phyloP scores from a whole-genome alignment of 1,140 invertebrate species.

The Drosophila ogumai region DNA sequence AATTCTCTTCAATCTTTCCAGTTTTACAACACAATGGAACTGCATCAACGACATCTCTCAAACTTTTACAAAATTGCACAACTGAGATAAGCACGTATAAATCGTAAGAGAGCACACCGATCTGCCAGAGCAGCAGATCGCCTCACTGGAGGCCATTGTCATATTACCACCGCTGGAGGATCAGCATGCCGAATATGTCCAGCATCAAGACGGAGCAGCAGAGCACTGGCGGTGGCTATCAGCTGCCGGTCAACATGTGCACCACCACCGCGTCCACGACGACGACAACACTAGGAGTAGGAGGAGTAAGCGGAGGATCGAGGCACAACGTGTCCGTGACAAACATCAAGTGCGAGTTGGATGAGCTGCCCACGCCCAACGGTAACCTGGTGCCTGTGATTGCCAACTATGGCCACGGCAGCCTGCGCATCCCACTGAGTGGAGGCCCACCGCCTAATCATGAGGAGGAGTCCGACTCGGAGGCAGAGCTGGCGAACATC shows the following conservation, averaged over 20 bases:
- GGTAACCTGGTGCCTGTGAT: conserved; percentile 79
- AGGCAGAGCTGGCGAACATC: conserved; percentile 80
- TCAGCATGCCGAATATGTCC: conserved; percentile 72
- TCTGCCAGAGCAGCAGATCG: not conserved
- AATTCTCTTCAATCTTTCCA: conserved; percentile 14
- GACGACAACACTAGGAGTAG: conserved; percentile 20
- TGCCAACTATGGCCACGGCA: conserved; percentile 68
- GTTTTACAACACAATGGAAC: conserved; percentile 77
- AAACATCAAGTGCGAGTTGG: conserved; percentile 83
- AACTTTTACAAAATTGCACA: conserved; percentile 82
- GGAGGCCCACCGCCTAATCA: conserved; percentile 16
- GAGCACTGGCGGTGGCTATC: conserved; percentile 53
- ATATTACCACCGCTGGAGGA: not conserved
- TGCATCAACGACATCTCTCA: conserved; percentile 82
- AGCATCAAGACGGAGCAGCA: conserved; percentile 79
- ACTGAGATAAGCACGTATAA: conserved; percentile 25
- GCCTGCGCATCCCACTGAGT: conserved; percentile 73
- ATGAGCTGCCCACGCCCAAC: conserved; percentile 70
- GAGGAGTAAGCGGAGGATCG: conserved; percentile 21
- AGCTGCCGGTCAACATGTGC: conserved; percentile 70
- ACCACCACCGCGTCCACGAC: conserved; percentile 33
- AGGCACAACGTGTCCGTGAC: conserved; percentile 84
- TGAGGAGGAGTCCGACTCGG: conserved; percentile 71
- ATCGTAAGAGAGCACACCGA: not conserved
- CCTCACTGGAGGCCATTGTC: not conserved